Evolutionary conservation across 2,888 invertebrate species (phyloP), one percentile per base, ranked within the genome.

Genomic region (Torymus auratus): DNA sequence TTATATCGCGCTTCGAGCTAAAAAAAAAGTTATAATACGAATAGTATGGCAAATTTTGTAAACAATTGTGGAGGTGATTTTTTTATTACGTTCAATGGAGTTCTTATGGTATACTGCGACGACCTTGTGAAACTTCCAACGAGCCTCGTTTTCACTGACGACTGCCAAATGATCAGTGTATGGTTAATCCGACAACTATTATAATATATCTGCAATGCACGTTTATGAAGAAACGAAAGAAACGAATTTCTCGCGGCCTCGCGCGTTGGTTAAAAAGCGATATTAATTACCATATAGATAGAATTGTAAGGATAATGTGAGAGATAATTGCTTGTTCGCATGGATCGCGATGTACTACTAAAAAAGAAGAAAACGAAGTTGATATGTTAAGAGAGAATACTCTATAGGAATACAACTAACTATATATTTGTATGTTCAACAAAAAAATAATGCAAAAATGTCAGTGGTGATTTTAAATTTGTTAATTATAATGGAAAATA

Each of bases 111-210:
- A 41, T 41, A 41, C 41, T 41, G 41, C 41, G 41, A 41, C 7
- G 41, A 41, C 41, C 50, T 50, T 65, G 13, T 17, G 60, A 69
- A 20, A 52, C 41, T 65, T 76, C 28, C 62, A 72, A 56, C 12
- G 61, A 70, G 70, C 23, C 62, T 67, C 65, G 55, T 74, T 78
- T 7, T 53, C 65, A 73, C 69, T 74, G 74, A 60, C 71, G 74
- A 78, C 74, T 81, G 81, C 77, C 81, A 81, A 78, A 81, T 64
- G 28, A 73, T 78, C 65, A 78, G 64, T 78, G 41, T 41, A 5
- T 41, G 65, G 28, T 74, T 72, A 10, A 72, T 72, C 23, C 1
- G 15, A 79, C 58, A 23, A 23, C 17, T 52, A 79, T 68, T 41
- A 41, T 28, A 28, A 28, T 28, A 28, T 41, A 5, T 41, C 41